These are phyloP conservation scores for Sus scrofa DNA, from an alignment of 2,113 vertebrate genomes.

Conservation along the genomic window T2T-Sscrofa CM000817.6:142314001-142314500, in stretches of 20 bases:
- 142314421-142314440: neutral
- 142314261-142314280: neutral
- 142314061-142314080: neutral
- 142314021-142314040: neutral
- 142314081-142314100: neutral
- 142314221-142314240: neutral
- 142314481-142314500: neutral
- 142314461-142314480: neutral
- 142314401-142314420: neutral
- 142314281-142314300: neutral
- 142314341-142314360: neutral
- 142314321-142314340: neutral
- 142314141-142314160: neutral
- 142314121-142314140: neutral
- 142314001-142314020: neutral
- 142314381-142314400: neutral
- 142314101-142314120: neutral
- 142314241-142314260: neutral
- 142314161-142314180: neutral
- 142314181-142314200: neutral
- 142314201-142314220: neutral
- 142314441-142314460: neutral
- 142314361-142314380: neutral
- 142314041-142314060: neutral
- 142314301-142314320: neutral